phyloP scores from a whole-genome alignment of 1,140 invertebrate genomes.

The Diploscapter pachys region DNA sequence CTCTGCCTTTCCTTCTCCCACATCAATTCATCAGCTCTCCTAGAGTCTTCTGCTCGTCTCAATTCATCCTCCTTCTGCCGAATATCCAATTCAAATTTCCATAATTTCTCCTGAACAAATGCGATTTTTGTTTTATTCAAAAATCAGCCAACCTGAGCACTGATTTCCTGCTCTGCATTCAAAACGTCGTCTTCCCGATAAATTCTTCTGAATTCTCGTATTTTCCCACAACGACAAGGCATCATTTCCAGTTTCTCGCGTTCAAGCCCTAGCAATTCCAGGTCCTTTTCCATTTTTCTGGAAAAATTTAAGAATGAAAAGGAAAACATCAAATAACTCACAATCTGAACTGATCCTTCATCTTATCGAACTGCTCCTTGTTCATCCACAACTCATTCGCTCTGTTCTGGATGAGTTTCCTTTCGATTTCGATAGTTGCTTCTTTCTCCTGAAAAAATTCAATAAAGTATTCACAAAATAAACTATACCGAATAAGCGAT shows the following conservation, averaged over 20 bases:
- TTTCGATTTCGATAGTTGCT: too few relatives aligned
- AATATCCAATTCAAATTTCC: slow-evolving; percentile 13
- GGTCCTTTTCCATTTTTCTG: slow-evolving; percentile 3
- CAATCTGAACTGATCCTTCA: background rate
- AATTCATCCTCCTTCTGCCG: background rate
- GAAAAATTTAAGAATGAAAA: too few relatives aligned
- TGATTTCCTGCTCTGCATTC: slow-evolving; percentile 4
- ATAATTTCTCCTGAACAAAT: slow-evolving; percentile 6
- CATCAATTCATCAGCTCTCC: too few relatives aligned
- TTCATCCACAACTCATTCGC: slow-evolving; percentile 13
- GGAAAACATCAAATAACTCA: too few relatives aligned
- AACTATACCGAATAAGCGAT: too few relatives aligned
- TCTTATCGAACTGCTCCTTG: slow-evolving; percentile 21
- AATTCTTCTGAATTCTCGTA: slow-evolving; percentile 7
- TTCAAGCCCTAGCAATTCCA: slow-evolving; percentile 11
- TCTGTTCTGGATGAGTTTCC: background rate
- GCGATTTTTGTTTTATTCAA: background rate
- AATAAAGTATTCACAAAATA: too few relatives aligned
- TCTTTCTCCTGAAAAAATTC: too few relatives aligned
- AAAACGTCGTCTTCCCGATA: slow-evolving; percentile 6
- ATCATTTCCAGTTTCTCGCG: slow-evolving; percentile 10
- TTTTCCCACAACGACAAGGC: background rate
- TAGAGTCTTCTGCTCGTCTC: too few relatives aligned
- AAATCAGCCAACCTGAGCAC: slow-evolving; percentile 5
- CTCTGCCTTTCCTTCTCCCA: too few relatives aligned